Evolutionary conservation across 2,888 invertebrate species (phyloP), one percentile per base, ranked within the genome.

Genomic region (Eupithecia subumbrata): DNA sequence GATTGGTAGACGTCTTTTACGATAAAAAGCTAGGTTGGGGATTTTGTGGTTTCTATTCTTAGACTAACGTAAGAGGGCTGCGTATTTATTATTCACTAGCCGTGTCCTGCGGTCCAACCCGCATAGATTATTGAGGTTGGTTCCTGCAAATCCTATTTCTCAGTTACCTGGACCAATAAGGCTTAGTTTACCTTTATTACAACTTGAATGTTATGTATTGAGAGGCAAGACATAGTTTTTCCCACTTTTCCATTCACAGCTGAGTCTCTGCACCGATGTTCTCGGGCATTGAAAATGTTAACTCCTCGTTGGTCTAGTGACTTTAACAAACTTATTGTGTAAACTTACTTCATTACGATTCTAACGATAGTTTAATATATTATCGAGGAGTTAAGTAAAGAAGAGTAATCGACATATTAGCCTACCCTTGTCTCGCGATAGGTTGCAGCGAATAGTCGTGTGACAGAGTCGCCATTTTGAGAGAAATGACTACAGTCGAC

Each of bases 91-190:
- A 60, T 60, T 60, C 25, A 60, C 12, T 14, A 12, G 25, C 14
- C 25, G 25, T 60, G 22, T 60, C 25, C 25, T 25, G 60, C 60
- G 60, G 25, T 60, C 14, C 25, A 1, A 60, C 5, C 60, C 25
- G 60, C 25, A 60, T 60, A 25, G 60, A 60, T 60, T 60, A 60
- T 14, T 56, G 56, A 56, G 56, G 56, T 56, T 11, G 56, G 22
- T 56, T 60, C 60, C 11, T 25, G 1, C 25, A 60, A 60, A 60
- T 4, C 22, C 60, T 60, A 25, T 60, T 60, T 25, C 22, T 56
- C n/a, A 52, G 52, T 56, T 56, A 56, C 52, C 52, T 2, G 60
- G 25, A 12, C 5, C 60, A 25, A 56, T 22, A 11, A 56, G 56
- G n/a, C 22, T n/a, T 56, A 56, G 22, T 56, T 60, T 25, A 60